phyloP scores from a whole-genome alignment of 2,797 vertebrate genomes.

The Sebastes goodei region DNA sequence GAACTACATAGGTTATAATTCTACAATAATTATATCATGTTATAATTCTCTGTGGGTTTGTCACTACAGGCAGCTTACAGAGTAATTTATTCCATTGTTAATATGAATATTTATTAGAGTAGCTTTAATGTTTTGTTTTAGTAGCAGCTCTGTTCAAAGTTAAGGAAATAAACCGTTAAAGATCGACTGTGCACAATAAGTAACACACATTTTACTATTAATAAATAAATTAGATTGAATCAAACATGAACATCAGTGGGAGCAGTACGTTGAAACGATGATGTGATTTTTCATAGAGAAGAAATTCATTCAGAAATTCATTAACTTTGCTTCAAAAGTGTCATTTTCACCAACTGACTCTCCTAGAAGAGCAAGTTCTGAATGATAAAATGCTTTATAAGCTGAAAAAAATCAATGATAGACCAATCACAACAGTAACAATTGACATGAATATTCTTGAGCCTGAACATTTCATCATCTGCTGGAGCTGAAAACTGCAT shows the following conservation, averaged over 20 bases:
- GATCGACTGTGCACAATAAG: not conserved
- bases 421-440: not conserved
- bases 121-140: not conserved
- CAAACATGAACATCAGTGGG: not conserved
- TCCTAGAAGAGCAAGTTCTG: not conserved
- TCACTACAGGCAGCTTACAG: not conserved
- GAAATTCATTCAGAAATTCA: not conserved
- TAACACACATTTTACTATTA: not conserved
- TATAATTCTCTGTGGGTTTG: not conserved
- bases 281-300: not conserved
- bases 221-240: not conserved
- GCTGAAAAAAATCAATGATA: not conserved
- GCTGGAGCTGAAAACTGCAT: not conserved
- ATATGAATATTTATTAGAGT: not conserved
- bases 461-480: not conserved
- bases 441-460: not conserved
- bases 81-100: not conserved
- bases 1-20: not conserved
- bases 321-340: not conserved
- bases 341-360: not conserved
- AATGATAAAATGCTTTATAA: not conserved
- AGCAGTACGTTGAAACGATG: not conserved
- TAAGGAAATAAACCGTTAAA: not conserved
- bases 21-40: not conserved
- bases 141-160: not conserved